These are phyloP conservation scores for Dissostichus mawsoni DNA, from an alignment of 2,113 vertebrate species.

Conservation along the genomic window DNA sequence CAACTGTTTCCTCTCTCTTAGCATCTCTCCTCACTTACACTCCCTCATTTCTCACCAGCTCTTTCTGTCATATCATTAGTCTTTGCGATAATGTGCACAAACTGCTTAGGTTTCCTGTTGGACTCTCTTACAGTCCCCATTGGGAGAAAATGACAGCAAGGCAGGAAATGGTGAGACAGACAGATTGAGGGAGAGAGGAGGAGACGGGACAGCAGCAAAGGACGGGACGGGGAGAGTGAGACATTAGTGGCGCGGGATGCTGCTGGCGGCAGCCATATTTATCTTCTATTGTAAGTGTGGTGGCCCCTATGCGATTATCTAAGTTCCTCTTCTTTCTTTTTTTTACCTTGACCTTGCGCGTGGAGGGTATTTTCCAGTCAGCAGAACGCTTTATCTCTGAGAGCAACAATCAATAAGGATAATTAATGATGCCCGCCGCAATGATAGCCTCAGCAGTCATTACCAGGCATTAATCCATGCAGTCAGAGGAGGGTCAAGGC, in stretches of 20 bases:
- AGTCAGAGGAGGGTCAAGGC: slow-evolving; percentile 98
- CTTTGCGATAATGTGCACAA: slow-evolving; percentile 15
- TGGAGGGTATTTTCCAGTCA: slow-evolving; percentile 99
- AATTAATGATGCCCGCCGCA: slow-evolving; percentile 99
- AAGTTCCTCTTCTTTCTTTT: slow-evolving; percentile 80
- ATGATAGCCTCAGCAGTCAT: slow-evolving; percentile 99
- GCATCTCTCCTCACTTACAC: slow-evolving; percentile 19
- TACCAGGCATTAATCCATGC: slow-evolving; percentile 98
- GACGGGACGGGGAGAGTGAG: slow-evolving; percentile 26
- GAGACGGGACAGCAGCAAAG: slow-evolving; percentile 11
- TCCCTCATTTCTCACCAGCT: slow-evolving; percentile 16
- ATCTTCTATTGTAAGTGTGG: slow-evolving; percentile 59
- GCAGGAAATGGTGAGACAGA: slow-evolving; percentile 41
- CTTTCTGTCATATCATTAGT: slow-evolving; percentile 24
- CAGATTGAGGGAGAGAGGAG: slow-evolving; percentile 34
- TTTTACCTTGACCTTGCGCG: slow-evolving; percentile 96
- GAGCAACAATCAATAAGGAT: slow-evolving; percentile 99
- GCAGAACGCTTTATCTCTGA: slow-evolving; percentile 99
- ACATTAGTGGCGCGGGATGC: background rate
- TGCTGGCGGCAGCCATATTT: slow-evolving; percentile 51
- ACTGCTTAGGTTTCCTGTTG: slow-evolving; percentile 37
- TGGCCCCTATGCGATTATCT: slow-evolving; percentile 89
- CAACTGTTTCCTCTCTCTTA: slow-evolving; percentile 13
- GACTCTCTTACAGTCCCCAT: slow-evolving; percentile 25
- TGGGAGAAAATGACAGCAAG: slow-evolving; percentile 34